Evolutionary conservation across 92 coral and sea anemone species (phyloP), one percentile per base, ranked within the genome.

Genomic region (Porites divaricata): DNA sequence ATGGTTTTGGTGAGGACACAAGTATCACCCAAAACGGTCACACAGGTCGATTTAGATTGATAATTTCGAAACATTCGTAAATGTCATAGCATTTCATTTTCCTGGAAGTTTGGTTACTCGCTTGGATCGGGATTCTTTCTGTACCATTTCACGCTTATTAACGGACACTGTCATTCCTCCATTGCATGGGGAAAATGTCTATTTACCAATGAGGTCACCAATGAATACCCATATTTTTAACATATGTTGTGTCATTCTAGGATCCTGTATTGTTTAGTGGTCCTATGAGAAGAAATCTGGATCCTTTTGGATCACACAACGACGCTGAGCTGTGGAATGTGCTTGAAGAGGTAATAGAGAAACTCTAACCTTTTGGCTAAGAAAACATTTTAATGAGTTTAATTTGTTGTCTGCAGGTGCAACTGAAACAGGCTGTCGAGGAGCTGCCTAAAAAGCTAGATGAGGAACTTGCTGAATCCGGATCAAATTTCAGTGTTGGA

Each of bases 231-330:
- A 35, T 35, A 35, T 35, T 35, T 35, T 6, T 35, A 35, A 35
- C 45, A 35, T 35, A 17, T 67, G 20, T 25, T 19, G 28, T 25
- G 1, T 45, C 24, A 22, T 5, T 26, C 54, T 9, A 95, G 97
- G 98, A 93, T 52, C 97, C 98, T 4, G 95, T 95, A 56, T 84
- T 93, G 74, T 95, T 95, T 75, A 92, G 94, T 72, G 97, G 95
- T 22, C 85, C 91, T 8, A 93, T 95, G 92, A 87, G 94, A 7
- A 86, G 84, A 64, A 95, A 95, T 79, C 74, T 95, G 81, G 98
- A 95, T 76, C 98, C 98, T 11, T 94, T 95, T 74, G 74, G 82
- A 26, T 80, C 90, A 26, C 91, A 88, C 69, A 35, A 80, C 35
- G 98, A 94, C 72, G 61, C 67, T 62, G 94, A 93, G 62, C 61